Conservation (phyloP, 1,140 invertebrate genomes). For the Tetramorium simillimum region DNA sequence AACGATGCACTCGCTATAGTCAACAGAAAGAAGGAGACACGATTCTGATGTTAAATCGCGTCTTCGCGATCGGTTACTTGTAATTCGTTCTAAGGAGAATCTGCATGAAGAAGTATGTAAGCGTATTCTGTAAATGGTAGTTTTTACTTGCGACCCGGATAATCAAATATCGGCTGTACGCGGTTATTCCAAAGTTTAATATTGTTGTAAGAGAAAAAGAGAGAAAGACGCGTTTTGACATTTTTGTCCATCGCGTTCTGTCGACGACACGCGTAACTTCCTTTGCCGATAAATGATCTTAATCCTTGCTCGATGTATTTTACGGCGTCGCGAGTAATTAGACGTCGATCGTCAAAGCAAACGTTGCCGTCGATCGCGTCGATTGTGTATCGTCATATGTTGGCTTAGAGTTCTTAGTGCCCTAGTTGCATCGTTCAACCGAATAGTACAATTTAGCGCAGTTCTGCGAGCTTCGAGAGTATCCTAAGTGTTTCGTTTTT, state of each 20-base stretch:
- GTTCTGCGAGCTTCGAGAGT: slow-evolving; percentile 11
- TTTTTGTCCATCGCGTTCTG: slow-evolving; percentile 32
- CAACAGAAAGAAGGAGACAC: not conserved
- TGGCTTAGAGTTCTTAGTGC: slow-evolving; percentile 47
- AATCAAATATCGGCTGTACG: slow-evolving; percentile 56
- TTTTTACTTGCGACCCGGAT: slow-evolving; percentile 45
- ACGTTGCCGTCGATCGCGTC: slow-evolving; percentile 15
- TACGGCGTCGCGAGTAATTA: not conserved
- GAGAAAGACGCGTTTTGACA: slow-evolving; percentile 1
- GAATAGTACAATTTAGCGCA: slow-evolving; percentile 59
- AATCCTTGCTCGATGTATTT: slow-evolving; percentile 13
- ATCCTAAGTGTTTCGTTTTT: slow-evolving; percentile 32
- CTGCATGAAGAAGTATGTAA: slow-evolving; percentile 25
- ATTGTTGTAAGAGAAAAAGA: slow-evolving; percentile 7
- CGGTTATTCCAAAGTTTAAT: slow-evolving; percentile 66
- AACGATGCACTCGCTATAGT: slow-evolving; percentile 25
- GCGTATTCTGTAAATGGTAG: slow-evolving; percentile 42
- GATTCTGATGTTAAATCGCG: slow-evolving; percentile 39
- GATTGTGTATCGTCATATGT: slow-evolving; percentile 38
- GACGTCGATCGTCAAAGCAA: not conserved
- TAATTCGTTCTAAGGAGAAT: slow-evolving; percentile 26
- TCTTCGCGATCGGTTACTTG: slow-evolving; percentile 46
- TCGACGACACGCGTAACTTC: slow-evolving; percentile 9
- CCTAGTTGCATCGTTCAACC: slow-evolving; percentile 48
- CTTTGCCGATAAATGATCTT: not conserved